Evolutionary conservation across 2,113 vertebrate species (phyloP).

Genomic region (Indri indri): DNA sequence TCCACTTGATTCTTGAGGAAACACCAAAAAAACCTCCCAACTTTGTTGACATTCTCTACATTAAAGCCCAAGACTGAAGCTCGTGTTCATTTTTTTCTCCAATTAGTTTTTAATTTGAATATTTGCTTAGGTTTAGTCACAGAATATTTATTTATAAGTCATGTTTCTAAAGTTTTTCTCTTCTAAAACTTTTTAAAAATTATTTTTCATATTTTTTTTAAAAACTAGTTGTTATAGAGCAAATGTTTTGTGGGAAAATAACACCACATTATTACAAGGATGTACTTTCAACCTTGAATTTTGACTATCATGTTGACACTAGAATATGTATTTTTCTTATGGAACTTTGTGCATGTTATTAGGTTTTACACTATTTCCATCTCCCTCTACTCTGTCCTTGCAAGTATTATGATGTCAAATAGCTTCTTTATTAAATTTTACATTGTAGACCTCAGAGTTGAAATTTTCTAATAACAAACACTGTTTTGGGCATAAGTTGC

Average conservation of each 20-base stretch:
- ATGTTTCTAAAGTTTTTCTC: not conserved
- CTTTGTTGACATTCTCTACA: not conserved
- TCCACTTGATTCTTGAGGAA: not conserved
- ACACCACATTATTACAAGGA: conserved; percentile 10
- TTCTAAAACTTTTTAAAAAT: not conserved
- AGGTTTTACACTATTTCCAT: conserved; percentile 57
- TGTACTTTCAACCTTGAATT: conserved; percentile 69
- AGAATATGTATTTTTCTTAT: conserved; percentile 72
- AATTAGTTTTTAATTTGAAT: not conserved
- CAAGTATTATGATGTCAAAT: conserved; percentile 64
- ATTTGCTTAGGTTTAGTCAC: not conserved
- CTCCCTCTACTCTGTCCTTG: conserved; percentile 59
- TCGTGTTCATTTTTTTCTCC: not conserved
- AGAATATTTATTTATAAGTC: not conserved
- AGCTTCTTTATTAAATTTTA: conserved; percentile 68
- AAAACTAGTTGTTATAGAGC: not conserved
- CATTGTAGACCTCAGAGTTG: conserved; percentile 23
- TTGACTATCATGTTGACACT: conserved; percentile 54
- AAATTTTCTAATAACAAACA: conserved; percentile 66
- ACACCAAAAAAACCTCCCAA: not conserved
- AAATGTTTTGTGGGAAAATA: conserved; percentile 26
- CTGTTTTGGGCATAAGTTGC: not conserved
- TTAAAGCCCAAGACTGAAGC: not conserved
- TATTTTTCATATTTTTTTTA: not conserved
- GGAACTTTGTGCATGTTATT: conserved; percentile 66